Evolutionary conservation across 2,797 vertebrate species (phyloP).

Genomic region (Botia kubotai): DNA sequence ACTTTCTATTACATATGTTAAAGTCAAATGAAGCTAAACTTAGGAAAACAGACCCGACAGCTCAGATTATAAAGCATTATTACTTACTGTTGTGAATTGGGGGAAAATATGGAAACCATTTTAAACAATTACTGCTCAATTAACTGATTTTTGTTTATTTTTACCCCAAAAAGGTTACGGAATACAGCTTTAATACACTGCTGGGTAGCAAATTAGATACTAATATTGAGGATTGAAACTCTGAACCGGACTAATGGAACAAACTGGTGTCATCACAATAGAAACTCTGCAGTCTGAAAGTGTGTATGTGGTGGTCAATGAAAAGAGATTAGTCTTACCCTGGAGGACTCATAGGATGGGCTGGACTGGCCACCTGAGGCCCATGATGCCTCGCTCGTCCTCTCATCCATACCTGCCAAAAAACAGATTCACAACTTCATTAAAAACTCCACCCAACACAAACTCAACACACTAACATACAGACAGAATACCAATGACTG

Average conservation of each 20-base stretch:
- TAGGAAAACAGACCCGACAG: too few species aligned
- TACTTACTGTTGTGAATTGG: too few species aligned
- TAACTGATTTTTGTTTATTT: too few species aligned
- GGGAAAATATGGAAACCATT: too few species aligned
- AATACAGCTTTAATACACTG: too few species aligned
- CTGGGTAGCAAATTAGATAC: not conserved
- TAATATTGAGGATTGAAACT: not conserved
- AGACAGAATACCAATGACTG: constrained; percentile 23
- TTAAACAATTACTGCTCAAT: too few species aligned
- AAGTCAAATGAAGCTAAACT: too few species aligned
- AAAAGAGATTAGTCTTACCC: constrained; percentile 84
- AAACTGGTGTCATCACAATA: constrained; percentile 68
- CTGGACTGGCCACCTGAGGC: constrained; percentile 91
- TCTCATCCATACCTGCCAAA: constrained; percentile 91
- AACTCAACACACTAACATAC: constrained; percentile 52
- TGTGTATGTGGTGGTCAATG: not conserved
- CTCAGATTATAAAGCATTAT: too few species aligned
- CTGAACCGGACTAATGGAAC: constrained; percentile 42
- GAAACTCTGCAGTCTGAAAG: constrained; percentile 61
- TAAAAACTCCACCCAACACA: constrained; percentile 44
- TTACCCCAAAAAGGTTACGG: too few species aligned
- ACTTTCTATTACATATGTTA: too few species aligned
- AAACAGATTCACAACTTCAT: constrained; percentile 71
- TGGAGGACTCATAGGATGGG: constrained; percentile 91
- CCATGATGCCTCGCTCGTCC: constrained; percentile 89